Base-by-base conservation (phyloP, 2,888 invertebrate species). In the Polyommatus icarus region DNA sequence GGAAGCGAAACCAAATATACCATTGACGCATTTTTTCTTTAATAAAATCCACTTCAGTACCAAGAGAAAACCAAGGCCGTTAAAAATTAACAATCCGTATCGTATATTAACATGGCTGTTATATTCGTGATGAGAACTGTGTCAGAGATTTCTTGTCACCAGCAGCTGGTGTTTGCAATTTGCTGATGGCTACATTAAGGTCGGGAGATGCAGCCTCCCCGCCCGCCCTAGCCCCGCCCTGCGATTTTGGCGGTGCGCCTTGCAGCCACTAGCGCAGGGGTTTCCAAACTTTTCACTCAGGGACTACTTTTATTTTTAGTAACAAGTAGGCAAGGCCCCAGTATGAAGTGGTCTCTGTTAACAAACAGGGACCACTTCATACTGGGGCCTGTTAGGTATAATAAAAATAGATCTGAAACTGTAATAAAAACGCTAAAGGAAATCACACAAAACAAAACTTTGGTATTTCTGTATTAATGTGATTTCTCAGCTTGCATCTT, bases 121-220 rank as follows among this genome's bases (percentile, higher is more conserved):
- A 54, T 54, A 75, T 54, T 54, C 50, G 59, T 89, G 86, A 88
- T 87, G 87, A 88, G 90, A 90, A 90, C 91, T 88, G 88, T 89
- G 91, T 87, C 88, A 86, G 85, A 85, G 87, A 86, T 88, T 92
- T 92, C 91, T 92, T 91, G 92, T 92, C 90, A 88, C 86, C 85
- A 87, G 84, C 91, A 92, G 90, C 90, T 91, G 91, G 86, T 91
- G 91, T 91, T 89, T 88, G 92, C 93, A 92, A 93, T 93, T 91
- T 93, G 93, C 91, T 93, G 93, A 92, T 93, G 92, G 92, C 87
- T 85, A 87, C 88, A 91, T 92, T 92, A 91, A 89, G 92, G 92
- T 90, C 90, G 90, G 80, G 85, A 86, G 91, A 90, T 90, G 90
- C 91, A 91, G 87, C 86, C 77, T 32, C 29, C 71, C 50, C 46